phyloP scores from a whole-genome alignment of 2,888 invertebrate species.

The Drosophila stalkeri region DNA sequence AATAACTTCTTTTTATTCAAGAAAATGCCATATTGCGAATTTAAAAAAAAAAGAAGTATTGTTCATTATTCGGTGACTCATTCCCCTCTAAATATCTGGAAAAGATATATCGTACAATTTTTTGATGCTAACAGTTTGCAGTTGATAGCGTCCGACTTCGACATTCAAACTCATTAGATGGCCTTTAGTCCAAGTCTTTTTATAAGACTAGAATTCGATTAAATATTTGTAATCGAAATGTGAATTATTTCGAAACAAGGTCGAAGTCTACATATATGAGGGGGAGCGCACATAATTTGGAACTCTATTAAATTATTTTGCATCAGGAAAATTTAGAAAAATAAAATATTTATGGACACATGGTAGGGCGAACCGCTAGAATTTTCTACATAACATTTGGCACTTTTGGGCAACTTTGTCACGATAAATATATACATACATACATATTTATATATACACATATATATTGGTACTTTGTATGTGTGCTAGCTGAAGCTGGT shows the following conservation, averaged over 20 bases:
- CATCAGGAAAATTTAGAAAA: neutral
- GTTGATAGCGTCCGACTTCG: too few relatives aligned
- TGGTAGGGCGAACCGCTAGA: neutral
- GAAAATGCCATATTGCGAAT: too few relatives aligned
- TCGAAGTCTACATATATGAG: neutral
- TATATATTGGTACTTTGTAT: constrained; percentile 2
- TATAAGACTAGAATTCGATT: neutral
- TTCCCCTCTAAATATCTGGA: too few relatives aligned
- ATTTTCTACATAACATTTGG: neutral
- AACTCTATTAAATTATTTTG: neutral
- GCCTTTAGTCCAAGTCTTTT: neutral
- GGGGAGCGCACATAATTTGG: neutral
- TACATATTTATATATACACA: neutral
- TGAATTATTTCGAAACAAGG: neutral
- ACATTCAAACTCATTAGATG: too few relatives aligned
- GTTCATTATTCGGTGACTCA: too few relatives aligned
- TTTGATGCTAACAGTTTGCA: too few relatives aligned
- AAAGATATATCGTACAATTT: too few relatives aligned
- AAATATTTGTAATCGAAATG: neutral
- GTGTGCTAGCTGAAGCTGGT: constrained; percentile 13
- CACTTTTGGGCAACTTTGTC: constrained; percentile 5
- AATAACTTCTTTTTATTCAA: neutral
- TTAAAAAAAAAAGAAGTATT: too few relatives aligned
- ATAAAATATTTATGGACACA: constrained; percentile 1
- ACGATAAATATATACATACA: neutral